phyloP scores from a whole-genome alignment of 2,888 invertebrate genomes.

The Rhagonycha fulva region DNA sequence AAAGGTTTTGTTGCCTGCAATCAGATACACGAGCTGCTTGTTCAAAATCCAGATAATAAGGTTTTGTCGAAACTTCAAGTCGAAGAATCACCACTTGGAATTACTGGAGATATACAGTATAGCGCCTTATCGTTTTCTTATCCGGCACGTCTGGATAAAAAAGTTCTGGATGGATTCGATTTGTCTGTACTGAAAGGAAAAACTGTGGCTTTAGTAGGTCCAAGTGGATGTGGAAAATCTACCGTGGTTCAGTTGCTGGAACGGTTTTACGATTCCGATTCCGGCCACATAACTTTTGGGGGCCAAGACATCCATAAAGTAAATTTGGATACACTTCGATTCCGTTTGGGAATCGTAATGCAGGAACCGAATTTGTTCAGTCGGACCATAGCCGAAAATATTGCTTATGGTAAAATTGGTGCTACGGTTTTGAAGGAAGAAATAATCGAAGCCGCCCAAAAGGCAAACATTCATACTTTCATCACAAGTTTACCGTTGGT shows the following conservation, averaged over 20 bases:
- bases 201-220: constrained; percentile 75
- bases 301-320: constrained; percentile 42
- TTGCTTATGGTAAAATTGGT: constrained; percentile 86
- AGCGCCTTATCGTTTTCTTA: constrained; percentile 63
- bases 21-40: constrained; percentile 66
- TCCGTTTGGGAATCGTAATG: constrained; percentile 84
- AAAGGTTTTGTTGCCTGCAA: constrained; percentile 76
- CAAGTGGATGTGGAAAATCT: constrained; percentile 80
- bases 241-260: constrained; percentile 75
- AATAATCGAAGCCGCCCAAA: constrained; percentile 76
- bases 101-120: constrained; percentile 71
- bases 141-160: constrained; percentile 72
- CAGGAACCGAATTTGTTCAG: constrained; percentile 87
- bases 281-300: constrained; percentile 64
- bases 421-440: constrained; percentile 68
- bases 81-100: constrained; percentile 47
- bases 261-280: constrained; percentile 71
- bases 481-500: constrained; percentile 77
- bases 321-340: constrained; percentile 58
- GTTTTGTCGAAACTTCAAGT: constrained; percentile 43
- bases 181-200: constrained; percentile 72
- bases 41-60: constrained; percentile 63
- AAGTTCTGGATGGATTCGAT: constrained; percentile 68
- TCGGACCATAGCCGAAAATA: constrained; percentile 86
- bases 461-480: constrained; percentile 88